phyloP scores from a whole-genome alignment of 2,113 vertebrate species.

The Ochotona curzoniae region DNA sequence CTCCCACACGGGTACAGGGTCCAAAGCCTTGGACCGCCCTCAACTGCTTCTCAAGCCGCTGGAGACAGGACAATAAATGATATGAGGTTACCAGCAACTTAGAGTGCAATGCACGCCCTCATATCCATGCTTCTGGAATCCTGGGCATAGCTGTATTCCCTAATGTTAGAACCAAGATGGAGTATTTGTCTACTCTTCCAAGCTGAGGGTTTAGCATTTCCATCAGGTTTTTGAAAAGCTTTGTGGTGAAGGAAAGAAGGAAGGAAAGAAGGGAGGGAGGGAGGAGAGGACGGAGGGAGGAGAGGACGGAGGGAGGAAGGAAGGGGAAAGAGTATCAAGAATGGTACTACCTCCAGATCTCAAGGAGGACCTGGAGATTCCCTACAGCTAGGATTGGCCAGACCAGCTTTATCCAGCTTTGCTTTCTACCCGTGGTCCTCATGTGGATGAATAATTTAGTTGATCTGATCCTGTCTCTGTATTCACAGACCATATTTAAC shows the following conservation, averaged over 20 bases:
- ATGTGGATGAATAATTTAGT: not conserved
- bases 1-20: too few species aligned
- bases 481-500: not conserved
- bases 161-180: not conserved
- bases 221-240: not conserved
- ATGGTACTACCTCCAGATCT: not conserved
- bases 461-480: not conserved
- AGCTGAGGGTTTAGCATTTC: not conserved
- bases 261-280: too few species aligned
- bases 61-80: not conserved
- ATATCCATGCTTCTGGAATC: not conserved
- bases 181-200: not conserved
- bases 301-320: not conserved
- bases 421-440: not conserved
- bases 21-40: too few species aligned
- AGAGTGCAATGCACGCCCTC: too few species aligned
- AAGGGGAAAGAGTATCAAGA: too few species aligned
- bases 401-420: not conserved
- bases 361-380: not conserved
- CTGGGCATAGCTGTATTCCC: not conserved
- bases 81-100: not conserved
- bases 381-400: too few species aligned
- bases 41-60: not conserved
- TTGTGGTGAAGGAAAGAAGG: not conserved
- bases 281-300: too few species aligned